A percentile compares a stretch with the other conserved stretches of the same genome.
These are phyloP conservation scores for Atrichornis clamosus DNA, from an alignment of 2,113 vertebrate species.

Conservation along the genomic window DNA sequence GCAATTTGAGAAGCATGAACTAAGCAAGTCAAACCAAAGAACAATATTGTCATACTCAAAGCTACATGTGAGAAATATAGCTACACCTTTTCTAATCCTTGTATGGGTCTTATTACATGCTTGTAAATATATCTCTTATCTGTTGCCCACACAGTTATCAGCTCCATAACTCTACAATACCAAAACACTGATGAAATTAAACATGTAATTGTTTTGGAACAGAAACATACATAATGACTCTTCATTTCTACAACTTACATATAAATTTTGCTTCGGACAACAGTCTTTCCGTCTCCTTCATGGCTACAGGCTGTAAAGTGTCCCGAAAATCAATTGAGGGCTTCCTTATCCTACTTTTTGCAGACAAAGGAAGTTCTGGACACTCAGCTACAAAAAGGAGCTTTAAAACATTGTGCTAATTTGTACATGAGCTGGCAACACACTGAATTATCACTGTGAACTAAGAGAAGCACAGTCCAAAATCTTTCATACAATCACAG, in stretches of 20 bases:
- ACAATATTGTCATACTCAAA: not conserved
- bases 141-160: not conserved
- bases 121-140: not conserved
- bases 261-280: not conserved
- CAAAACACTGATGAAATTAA: not conserved
- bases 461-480: not conserved
- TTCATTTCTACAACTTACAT: not conserved
- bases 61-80: not conserved
- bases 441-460: not conserved
- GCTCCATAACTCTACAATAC: not conserved
- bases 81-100: not conserved
- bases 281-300: not conserved
- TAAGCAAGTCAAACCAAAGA: not conserved
- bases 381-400: not conserved
- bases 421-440: not conserved
- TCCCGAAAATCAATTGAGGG: not conserved
- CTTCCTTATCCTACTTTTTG: not conserved
- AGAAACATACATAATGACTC: not conserved
- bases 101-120: not conserved
- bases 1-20: not conserved
- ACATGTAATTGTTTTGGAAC: not conserved
- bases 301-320: not conserved
- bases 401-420: not conserved
- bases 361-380: not conserved
- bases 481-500: not conserved